Evolutionary conservation across 1,140 invertebrate genomes (phyloP), one percentile per base, ranked within the genome.

Genomic region (Ceratina calcarata): DNA sequence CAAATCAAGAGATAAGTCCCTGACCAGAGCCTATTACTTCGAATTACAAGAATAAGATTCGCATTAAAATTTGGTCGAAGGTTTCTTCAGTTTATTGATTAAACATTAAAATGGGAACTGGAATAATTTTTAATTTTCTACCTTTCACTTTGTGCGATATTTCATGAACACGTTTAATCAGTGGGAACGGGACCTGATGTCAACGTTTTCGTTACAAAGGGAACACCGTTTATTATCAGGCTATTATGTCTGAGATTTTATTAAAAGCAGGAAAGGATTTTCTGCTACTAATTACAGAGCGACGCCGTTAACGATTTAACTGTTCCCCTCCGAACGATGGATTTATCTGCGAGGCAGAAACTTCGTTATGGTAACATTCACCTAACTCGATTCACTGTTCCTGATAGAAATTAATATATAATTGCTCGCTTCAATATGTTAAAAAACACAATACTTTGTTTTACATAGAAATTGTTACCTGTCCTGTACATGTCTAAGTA

Each of bases 181-280:
- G 16, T 13, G 22, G 37, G 49, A 60, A 58, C 20, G n/a, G 24
- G 1, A 22, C 2, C 20, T 4, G 3, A 20, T 71, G 37, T 58
- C 67, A 45, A n/a, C 62, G 58, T 71, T 78, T 71, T 64, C 67
- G 53, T 71, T 51, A 55, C 24, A 78, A 64, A 55, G 76, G 49
- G 4, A 49, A 49, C 20, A 64, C 37, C 53, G 49, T 20, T 78
- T 32, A 65, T 72, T 64, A 78, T 22, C 27, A 64, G 18, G 10
- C 49, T 27, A 72, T 78, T 78, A 78, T 64, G 58, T 37, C 20
- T n/a, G n/a, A n/a, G 32, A 72, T 78, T 78, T 78, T 70, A 78
- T 78, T 72, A 78, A 72, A 64, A 45, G 68, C 49, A 24, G 45
- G 45, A 78, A 57, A 72, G 60, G 76, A 1, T 51, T 45, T 64